Evolutionary conservation across 2,888 invertebrate species (phyloP), one percentile per base, ranked within the genome.

Genomic region (Athalia rosae): DNA sequence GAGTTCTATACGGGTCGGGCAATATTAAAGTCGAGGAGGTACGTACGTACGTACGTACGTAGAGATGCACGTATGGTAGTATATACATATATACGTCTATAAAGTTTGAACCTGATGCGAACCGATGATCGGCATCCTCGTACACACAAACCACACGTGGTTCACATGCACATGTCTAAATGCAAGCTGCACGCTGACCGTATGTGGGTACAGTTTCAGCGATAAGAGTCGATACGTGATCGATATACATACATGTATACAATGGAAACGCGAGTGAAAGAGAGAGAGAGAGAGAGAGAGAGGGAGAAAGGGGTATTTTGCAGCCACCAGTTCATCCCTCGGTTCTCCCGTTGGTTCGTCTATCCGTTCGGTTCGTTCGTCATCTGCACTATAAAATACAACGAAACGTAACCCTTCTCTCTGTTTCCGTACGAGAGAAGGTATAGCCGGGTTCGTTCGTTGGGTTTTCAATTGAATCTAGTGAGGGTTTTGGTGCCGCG

Each of bases 401-500:
- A 56, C 74, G 74, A 62, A 61, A 74, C 74, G 28, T 28, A 28
- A 74, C 74, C 74, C 74, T 74, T 74, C 61, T 41, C 74, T 62
- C 5, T 48, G 74, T 74, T 74, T 50, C 61, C 48, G 74, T 74
- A 41, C 15, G 48, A 61, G 48, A 41, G 43, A 4, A 43, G 15
- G 43, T 56, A 8, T n/a, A 59, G 73, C 28, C 47, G 28, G 28
- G 2, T 28, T 59, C 4, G 6, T 13, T 8, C 48, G 74, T 45
- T n/a, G 56, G 59, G 41, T 74, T 53, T 59, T 61, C 61, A 59
- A 71, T 50, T 74, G 28, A 48, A 74, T 74, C 74, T 74, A 74
- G 74, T 74, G n/a, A 62, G 61, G 71, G 61, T 74, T 74, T 62
- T 62, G 48, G 61, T 48, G 48, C 80, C 83, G 84, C 84, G 85